phyloP scores from a whole-genome alignment of 1,140 invertebrate genomes.

The Melipona quadrifasciata region DNA sequence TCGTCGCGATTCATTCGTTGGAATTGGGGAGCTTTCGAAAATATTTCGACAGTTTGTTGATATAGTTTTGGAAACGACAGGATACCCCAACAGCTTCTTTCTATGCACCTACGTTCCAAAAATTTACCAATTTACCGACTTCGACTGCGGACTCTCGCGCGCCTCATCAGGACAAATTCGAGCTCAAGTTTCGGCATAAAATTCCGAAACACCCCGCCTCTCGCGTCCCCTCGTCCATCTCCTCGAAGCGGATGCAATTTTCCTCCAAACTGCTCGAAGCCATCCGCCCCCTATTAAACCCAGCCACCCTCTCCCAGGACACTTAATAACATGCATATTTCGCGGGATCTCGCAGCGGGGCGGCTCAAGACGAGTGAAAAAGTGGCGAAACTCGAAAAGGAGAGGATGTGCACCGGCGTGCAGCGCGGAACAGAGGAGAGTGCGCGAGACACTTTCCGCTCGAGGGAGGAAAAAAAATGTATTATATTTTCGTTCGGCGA shows the following conservation, averaged over 20 bases:
- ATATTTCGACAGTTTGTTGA: too few species aligned
- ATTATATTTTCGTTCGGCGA: constrained; percentile 36
- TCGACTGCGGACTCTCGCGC: too few species aligned
- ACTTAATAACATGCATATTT: constrained; percentile 15
- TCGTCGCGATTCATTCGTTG: too few species aligned
- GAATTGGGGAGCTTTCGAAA: too few species aligned
- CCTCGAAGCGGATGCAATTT: background rate
- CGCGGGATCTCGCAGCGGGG: background rate
- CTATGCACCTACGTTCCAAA: too few species aligned
- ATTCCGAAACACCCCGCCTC: too few species aligned
- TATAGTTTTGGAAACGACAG: too few species aligned
- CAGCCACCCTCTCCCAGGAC: background rate
- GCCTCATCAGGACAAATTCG: too few species aligned
- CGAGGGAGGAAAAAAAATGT: constrained; percentile 35
- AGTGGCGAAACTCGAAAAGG: background rate
- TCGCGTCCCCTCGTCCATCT: background rate
- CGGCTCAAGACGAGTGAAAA: constrained; percentile 1
- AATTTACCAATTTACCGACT: too few species aligned
- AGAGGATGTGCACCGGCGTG: background rate
- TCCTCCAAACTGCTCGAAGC: background rate
- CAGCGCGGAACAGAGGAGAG: constrained; percentile 29
- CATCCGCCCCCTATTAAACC: background rate
- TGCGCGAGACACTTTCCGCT: background rate
- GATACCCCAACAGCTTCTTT: too few species aligned
- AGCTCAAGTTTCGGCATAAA: too few species aligned